Conservation (phyloP, 2,113 vertebrate genomes). For the Oncorhynchus mykiss region DNA sequence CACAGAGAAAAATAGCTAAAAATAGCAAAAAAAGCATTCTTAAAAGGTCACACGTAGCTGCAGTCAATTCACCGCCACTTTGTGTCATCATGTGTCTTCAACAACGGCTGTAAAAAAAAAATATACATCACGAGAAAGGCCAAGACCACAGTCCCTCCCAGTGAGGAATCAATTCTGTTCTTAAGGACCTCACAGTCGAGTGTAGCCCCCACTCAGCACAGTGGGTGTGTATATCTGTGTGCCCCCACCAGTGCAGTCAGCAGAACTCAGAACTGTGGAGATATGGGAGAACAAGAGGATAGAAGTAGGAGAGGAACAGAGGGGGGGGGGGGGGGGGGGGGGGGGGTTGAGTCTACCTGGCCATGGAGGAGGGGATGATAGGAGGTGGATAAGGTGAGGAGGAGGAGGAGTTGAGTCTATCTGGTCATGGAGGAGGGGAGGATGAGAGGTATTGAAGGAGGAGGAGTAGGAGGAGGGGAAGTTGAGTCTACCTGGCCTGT, state of each 20-base stretch:
- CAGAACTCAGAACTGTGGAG: no score
- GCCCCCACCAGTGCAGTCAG: no score
- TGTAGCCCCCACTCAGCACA: background rate
- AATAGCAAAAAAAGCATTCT: background rate
- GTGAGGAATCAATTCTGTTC: constrained; percentile 46
- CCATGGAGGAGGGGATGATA: no score
- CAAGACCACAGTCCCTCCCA: constrained; percentile 34
- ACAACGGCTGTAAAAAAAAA: constrained; percentile 31
- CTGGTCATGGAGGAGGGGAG: no score
- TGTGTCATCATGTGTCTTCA: constrained; percentile 46
- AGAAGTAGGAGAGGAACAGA: background rate
- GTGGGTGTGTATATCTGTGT: background rate
- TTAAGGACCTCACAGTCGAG: constrained; percentile 31
- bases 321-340: no score
- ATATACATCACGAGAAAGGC: constrained; percentile 48
- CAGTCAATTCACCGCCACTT: constrained; percentile 34
- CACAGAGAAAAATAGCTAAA: background rate
- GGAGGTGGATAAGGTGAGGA: no score
- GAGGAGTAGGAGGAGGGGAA: no score
- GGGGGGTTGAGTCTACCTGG: no score
- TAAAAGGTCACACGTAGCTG: constrained; percentile 26
- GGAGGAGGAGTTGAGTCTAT: no score
- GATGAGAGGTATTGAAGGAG: no score
- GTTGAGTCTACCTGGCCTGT: no score
- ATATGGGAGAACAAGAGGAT: background rate